Base-by-base conservation (phyloP, 2,797 vertebrate genomes). In the Bucorvus abyssinicus region DNA sequence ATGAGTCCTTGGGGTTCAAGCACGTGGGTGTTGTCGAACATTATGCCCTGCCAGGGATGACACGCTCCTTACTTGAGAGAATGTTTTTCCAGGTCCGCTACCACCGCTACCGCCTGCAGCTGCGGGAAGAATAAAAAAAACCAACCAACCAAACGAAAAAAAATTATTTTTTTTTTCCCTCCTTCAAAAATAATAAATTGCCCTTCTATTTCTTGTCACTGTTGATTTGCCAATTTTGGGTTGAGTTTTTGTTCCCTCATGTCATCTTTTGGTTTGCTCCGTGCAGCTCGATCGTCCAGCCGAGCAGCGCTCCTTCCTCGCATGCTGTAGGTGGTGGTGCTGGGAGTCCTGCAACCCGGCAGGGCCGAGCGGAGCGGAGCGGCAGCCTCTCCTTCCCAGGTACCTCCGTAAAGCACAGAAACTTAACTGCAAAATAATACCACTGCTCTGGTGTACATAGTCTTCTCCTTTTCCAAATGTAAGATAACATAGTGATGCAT, bases 11-110 rank as follows among this genome's bases (percentile, higher is more conserved):
- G 97, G 99, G 99, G 74, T 99, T 99, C 98, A 98, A 99, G 97
- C 98, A 98, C 81, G 98, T 98, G 94, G 98, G 99, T 67, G 98
- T 98, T 3, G 98, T 98, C 6, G 98, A 99, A 97, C 98, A 98
- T 98, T 98, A 99, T 78, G 97, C 98, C 96, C 98, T 99, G 80
- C 99, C 99, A 0, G 99, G 99, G 82, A 99, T 99, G 99, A 99
- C 98, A 27, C 98, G 98, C 96, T 99, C 99, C 79, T 97, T 98
- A 86, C 97, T 99, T 85, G 99, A 99, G 98, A 98, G 98, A 98
- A 98, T 99, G 97, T 99, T 99, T 98, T 99, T 99, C 98, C 99
- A 99, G 98, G 98, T 99, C 96, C 99, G 99, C 97, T 99, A 99
- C 97, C 99, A 99, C 98, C 99, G 98, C 97, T 99, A 99, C 98